Base-by-base conservation (phyloP, 2,797 vertebrate species). In the Tympanoctomys barrerae region DNA sequence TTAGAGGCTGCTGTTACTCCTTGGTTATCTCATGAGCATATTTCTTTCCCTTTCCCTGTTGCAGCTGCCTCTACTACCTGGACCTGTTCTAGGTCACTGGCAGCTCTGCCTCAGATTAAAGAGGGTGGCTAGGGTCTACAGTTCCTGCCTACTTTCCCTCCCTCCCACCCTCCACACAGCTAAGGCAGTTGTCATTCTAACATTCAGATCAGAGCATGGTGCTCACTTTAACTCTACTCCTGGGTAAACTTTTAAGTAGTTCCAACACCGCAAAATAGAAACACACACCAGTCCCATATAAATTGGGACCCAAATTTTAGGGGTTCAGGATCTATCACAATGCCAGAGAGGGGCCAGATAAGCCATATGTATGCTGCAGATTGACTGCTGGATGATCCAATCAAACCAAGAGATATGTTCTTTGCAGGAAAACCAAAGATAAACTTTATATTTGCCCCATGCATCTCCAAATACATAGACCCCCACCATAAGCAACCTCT, bases 21-120 rank as follows among this genome's bases (percentile, higher is more conserved):
- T 4, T 62, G 3, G 1, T 64, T 31, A 7, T 7, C 33, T 16
- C 13, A 28, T 0, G 3, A 7, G 52, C 16, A 79, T 62, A 28
- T 71, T 73, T 57, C 70, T 46, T 61, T 73, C n/a, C 36, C 59
- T 73, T 18, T 64, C 31, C 54, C 54, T 36, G 2, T 26, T 31
- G 2, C 6, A 68, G 46, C 13, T 12, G 31, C 49, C 79, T 61
- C 12, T 1, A 36, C 54, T 73, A 28, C 24, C 42, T 49, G 42
- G 16, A 46, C 39, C 12, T 49, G 42, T 49, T 28, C 42, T 62
- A 54, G 46, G 94, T 3, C 2, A 13, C 2, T n/a, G 26, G 70
- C 19, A 24, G 42, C 49, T 90, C 71, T 52, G 52, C 54, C 59
- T 68, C 68, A 26, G 62, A 78, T 28, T 21, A 57, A 0, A 57